These are phyloP conservation scores for Pseudopleuronectes americanus DNA, from an alignment of 2,797 vertebrate species.

Conservation along the genomic window DNA sequence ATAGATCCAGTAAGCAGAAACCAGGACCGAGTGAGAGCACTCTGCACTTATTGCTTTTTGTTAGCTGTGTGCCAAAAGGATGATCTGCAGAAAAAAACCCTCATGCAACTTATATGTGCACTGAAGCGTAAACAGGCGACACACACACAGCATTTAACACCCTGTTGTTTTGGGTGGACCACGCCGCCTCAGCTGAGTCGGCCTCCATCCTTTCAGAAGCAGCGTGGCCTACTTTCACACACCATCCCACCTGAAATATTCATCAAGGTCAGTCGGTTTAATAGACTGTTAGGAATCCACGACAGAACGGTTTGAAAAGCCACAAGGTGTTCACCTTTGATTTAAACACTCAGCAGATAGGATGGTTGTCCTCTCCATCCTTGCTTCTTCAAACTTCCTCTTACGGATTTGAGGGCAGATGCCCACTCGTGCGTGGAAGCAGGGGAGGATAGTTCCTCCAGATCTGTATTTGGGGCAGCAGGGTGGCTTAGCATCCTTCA, in stretches of 20 bases:
- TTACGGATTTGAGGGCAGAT: slow-evolving; percentile 35
- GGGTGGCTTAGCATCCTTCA: slow-evolving; percentile 50
- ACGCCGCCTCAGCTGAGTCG: slow-evolving; percentile 8
- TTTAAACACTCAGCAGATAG: not conserved
- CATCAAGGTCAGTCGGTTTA: slow-evolving; percentile 72
- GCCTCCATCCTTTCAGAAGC: slow-evolving; percentile 29
- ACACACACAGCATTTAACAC: not conserved
- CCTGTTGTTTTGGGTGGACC: slow-evolving; percentile 7
- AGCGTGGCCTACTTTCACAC: slow-evolving; percentile 78
- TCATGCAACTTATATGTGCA: not conserved
- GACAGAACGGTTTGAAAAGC: slow-evolving; percentile 6
- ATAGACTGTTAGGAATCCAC: slow-evolving; percentile 43
- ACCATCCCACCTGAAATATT: slow-evolving; percentile 79
- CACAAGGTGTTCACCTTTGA: slow-evolving; percentile 1
- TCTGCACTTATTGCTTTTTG: not conserved
- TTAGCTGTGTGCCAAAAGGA: slow-evolving; percentile 1
- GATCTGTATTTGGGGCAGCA: slow-evolving; percentile 54
- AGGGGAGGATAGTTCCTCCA: slow-evolving; percentile 23
- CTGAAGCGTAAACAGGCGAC: not conserved
- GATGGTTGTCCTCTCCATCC: not conserved
- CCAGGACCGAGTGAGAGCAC: not conserved
- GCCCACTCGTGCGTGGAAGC: slow-evolving; percentile 33
- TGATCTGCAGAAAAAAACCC: not conserved
- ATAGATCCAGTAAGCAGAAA: slow-evolving; percentile 27
- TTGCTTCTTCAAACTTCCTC: slow-evolving; percentile 11